Percentiles rank a stretch among this genome's conserved stretches.
These are phyloP conservation scores for Scolopax bukidnonensis DNA, from an alignment of 2,797 vertebrate species.

Conservation along the genomic window DNA sequence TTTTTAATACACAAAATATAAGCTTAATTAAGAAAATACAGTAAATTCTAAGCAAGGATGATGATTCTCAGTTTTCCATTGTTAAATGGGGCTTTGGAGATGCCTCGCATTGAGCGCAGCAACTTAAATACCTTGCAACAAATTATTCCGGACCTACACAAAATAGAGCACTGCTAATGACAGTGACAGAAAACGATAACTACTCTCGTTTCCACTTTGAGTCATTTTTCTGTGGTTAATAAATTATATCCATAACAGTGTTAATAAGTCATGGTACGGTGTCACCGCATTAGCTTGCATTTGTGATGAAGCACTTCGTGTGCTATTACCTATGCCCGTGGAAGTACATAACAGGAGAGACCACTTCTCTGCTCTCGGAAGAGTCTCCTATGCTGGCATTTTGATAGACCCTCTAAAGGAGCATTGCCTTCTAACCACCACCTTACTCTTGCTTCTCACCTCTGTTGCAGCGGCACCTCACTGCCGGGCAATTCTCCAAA, in stretches of 20 bases:
- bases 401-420: neutral
- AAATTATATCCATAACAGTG: constrained; percentile 61
- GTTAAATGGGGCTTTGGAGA: neutral
- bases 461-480: neutral
- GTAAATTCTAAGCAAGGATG: neutral
- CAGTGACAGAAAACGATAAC: constrained; percentile 22
- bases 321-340: neutral
- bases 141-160: neutral
- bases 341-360: neutral
- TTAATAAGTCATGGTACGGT: constrained; percentile 49
- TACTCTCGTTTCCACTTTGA: constrained; percentile 33
- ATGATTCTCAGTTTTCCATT: neutral
- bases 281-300: constrained; percentile 49
- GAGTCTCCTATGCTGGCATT: neutral
- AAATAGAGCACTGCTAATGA: constrained; percentile 23
- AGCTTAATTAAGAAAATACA: neutral
- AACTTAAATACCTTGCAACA: neutral
- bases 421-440: neutral
- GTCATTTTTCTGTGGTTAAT: constrained; percentile 62
- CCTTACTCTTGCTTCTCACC: neutral
- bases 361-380: neutral
- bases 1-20: neutral
- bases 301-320: constrained; percentile 41
- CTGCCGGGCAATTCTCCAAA: neutral
- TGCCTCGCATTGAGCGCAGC: neutral